Percentiles rank a stretch among this genome's conserved stretches.
Evolutionary conservation across 2,113 vertebrate genomes (phyloP).

Genomic region (Nyctereutes procyonoides): DNA sequence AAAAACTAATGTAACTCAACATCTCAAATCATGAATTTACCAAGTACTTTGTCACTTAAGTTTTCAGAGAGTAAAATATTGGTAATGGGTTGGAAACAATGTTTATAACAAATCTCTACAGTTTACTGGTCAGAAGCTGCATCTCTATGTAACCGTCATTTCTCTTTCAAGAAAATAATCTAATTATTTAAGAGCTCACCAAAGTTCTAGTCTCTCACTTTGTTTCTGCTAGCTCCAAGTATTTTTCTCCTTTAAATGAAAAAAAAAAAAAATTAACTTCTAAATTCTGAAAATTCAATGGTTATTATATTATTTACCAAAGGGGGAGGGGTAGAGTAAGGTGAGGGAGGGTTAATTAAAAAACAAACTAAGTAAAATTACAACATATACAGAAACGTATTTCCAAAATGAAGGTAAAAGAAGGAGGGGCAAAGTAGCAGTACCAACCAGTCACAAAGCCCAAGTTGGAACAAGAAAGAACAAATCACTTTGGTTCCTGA

Average conservation of each 20-base stretch:
- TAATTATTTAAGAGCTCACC: conserved; percentile 53
- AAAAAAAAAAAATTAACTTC: conserved; percentile 81
- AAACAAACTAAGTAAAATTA: conserved; percentile 76
- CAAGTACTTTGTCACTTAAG: conserved; percentile 72
- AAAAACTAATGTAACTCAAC: conserved; percentile 63
- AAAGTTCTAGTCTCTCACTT: conserved; percentile 41
- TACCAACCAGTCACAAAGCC: conserved; percentile 81
- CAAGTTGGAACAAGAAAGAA: conserved; percentile 78
- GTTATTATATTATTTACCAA: conserved; percentile 83
- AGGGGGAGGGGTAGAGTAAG: neutral
- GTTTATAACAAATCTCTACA: neutral
- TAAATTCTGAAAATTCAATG: conserved; percentile 84
- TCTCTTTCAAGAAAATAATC: conserved; percentile 50
- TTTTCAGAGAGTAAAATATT: neutral
- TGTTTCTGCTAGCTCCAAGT: conserved; percentile 72
- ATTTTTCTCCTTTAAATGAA: conserved; percentile 80
- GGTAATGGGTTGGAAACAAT: conserved; percentile 28
- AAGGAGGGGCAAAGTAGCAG: neutral
- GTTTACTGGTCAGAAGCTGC: conserved; percentile 47
- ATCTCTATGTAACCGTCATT: conserved; percentile 17
- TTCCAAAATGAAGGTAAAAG: conserved; percentile 82
- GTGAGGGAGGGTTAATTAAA: conserved; percentile 57
- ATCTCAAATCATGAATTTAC: conserved; percentile 66
- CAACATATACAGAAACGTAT: conserved; percentile 90
- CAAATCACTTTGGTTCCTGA: conserved; percentile 77